Evolutionary conservation across 2,797 vertebrate species (phyloP), one percentile per base, ranked within the genome.

Genomic region (Cyprinella venusta): DNA sequence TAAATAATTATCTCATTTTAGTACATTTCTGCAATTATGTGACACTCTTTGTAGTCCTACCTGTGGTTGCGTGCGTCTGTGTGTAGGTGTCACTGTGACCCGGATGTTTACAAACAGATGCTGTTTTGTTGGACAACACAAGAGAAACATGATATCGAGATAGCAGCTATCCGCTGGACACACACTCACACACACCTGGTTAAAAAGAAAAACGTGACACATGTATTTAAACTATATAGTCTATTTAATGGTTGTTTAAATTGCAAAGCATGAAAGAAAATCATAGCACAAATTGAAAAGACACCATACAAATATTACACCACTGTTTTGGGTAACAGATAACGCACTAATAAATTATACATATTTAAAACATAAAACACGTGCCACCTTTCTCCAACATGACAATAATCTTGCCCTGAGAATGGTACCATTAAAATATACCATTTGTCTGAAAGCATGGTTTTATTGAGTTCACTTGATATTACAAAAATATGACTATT

Each of bases 31-130:
- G 42, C 50, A 24, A 12, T 56, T 10, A 16, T 64, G 13, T 48
- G 4, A n/a, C 8, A 64, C 63, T 12, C 24, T 61, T 2, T 45
- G 36, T 26, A 61, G 6, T 13, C 33, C 36, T 59, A 75, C 50
- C 19, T 38, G 24, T 24, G 36, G 18, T 2, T 50, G 36, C 15
- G 72, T 16, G 54, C 18, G 21, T 24, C 33, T 38, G 30, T n/a
- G 72, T 40, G 72, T 40, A 30, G 8, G 42, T 50, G 18, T 68
- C 3, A 68, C 21, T 24, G 48, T 78, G 24, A 68, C 48, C 80
- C 70, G 69, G 69, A 81, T 65, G 70, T 74, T 81, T 74, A 52
- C 69, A 81, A 70, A 71, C 79, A 71, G 30, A 81, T 74, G 30
- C 69, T 26, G 69, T 16, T 59, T 15, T 80, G 79, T 70, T 0